These are phyloP conservation scores for Boleophthalmus pectinirostris DNA, from an alignment of 2,113 vertebrate genomes.

Conservation along the genomic window DNA sequence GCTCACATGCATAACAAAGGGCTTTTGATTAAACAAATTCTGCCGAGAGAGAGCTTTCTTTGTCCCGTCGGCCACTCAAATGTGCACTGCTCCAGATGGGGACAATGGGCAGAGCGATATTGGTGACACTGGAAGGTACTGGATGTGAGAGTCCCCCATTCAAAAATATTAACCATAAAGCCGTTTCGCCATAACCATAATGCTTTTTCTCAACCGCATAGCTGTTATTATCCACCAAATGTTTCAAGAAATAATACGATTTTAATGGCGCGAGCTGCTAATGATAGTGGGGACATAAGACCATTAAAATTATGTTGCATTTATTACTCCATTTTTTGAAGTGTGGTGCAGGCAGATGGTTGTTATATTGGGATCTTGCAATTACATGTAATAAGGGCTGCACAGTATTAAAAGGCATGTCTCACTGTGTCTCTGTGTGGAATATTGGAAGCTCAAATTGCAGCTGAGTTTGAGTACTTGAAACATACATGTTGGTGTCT, in stretches of 20 bases:
- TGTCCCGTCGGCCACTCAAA: constrained; percentile 60
- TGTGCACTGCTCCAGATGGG: constrained; percentile 36
- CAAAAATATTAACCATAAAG: constrained; percentile 21
- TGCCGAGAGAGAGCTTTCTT: constrained; percentile 64
- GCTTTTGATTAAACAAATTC: constrained; percentile 68
- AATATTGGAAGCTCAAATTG: too few relatives aligned
- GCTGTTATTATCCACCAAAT: constrained; percentile 50
- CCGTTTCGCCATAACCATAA: constrained; percentile 23
- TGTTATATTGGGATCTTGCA: constrained; percentile 14
- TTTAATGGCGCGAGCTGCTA: constrained; percentile 43
- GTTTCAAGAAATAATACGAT: constrained; percentile 44
- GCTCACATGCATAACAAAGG: constrained; percentile 60
- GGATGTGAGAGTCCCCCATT: constrained; percentile 42
- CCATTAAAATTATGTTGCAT: constrained; percentile 50
- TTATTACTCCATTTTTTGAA: constrained; percentile 28
- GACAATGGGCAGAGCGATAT: constrained; percentile 52
- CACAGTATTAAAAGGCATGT: background rate
- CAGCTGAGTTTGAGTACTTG: too few relatives aligned
- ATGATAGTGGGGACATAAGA: constrained; percentile 44
- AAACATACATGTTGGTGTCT: too few relatives aligned
- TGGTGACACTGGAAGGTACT: constrained; percentile 55
- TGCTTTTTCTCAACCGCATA: constrained; percentile 13
- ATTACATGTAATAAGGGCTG: background rate
- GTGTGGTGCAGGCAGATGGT: background rate
- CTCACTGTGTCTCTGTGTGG: background rate